phyloP scores from a whole-genome alignment of 2,113 vertebrate genomes.

The Oreochromis niloticus region DNA sequence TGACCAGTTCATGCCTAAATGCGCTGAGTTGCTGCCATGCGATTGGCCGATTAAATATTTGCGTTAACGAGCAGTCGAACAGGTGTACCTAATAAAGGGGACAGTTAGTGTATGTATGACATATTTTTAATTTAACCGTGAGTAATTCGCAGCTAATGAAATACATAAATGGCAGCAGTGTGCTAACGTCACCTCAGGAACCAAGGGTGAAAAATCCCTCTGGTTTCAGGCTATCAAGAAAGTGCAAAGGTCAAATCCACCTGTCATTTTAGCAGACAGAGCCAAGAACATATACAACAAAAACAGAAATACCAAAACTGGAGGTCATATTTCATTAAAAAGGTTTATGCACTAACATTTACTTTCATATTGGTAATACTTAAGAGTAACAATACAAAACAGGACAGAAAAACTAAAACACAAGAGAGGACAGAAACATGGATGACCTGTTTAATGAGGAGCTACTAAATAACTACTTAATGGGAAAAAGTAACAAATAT shows the following conservation, averaged over 20 bases:
- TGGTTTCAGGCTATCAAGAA: neutral
- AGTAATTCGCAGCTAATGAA: neutral
- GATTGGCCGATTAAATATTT: neutral
- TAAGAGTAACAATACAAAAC: neutral
- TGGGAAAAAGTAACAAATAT: neutral
- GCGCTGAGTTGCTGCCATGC: neutral
- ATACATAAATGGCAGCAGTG: neutral
- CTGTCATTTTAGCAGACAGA: neutral
- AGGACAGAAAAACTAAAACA: neutral
- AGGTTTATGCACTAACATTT: neutral
- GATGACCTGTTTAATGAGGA: neutral
- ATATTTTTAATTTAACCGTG: neutral
- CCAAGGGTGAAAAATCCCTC: neutral
- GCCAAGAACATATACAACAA: neutral
- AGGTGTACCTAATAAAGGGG: neutral
- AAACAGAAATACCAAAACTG: neutral
- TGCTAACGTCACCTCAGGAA: neutral
- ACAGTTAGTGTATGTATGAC: neutral
- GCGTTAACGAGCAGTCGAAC: fast-evolving
- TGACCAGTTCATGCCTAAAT: neutral
- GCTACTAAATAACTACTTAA: neutral
- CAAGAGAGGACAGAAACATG: neutral
- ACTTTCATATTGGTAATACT: neutral
- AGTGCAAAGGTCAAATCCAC: slow-evolving; percentile 8
- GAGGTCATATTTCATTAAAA: neutral